Evolutionary conservation across 2,888 invertebrate genomes (phyloP), one percentile per base, ranked within the genome.

Genomic region (Sphaerophoria taeniata): DNA sequence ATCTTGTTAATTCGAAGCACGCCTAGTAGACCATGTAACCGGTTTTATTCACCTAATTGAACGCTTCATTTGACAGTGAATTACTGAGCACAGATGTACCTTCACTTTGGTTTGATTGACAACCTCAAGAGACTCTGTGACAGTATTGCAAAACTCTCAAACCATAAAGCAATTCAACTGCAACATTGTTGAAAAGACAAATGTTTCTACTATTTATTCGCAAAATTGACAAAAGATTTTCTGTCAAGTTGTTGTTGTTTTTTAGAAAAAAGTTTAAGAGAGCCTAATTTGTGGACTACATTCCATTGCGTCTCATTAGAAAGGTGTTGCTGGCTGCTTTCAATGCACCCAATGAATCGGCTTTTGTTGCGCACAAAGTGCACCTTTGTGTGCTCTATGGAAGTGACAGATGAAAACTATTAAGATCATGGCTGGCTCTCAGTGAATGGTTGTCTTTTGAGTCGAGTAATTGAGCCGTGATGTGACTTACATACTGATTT

Each of bases 261-360:
- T 43, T 47, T 14, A 7, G 4, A 36, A 36, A 47, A 65, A 69
- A 67, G 84, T 84, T 79, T 84, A 71, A 84, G 71, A 67, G 49
- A 53, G 56, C 51, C 70, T 72, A 84, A 72, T 80, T 75, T 80
- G 84, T 80, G 72, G 71, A 55, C 75, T 71, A 71, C 84, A 84
- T 84, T 84, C 84, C 84, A 75, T 72, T 80, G 79, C 60, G 80
- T 61, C 84, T 84, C 84, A 84, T 79, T 84, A 79, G 81, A 82
- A 82, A 82, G 43, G 43, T 39, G 39, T 9, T 43, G 39, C 3
- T 43, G 43, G 80, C 79, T 75, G 74, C 74, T 75, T 76, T 76
- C 60, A 72, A 49, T 65, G 39, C 53, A 31, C 16, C 70, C 24
- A 24, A 24, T 24, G 43, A 12, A 12, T 43, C 12, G 53, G 71